These are phyloP conservation scores for Dendrolimus kikuchii DNA, from an alignment of 1,140 invertebrate genomes.

Conservation along the genomic window DNA sequence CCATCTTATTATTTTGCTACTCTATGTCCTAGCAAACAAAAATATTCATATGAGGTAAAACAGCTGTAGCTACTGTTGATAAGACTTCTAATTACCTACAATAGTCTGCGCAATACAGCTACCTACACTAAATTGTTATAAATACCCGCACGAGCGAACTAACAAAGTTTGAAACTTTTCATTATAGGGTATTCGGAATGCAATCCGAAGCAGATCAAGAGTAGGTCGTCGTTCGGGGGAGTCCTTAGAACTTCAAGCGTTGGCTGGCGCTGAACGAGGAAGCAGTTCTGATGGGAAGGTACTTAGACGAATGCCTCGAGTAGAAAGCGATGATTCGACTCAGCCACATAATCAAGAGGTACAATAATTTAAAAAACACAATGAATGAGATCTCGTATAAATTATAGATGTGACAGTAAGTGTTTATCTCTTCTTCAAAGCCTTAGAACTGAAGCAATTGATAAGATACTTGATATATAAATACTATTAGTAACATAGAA, in stretches of 20 bases:
- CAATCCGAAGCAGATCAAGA: conserved; percentile 67
- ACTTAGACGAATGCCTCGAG: conserved; percentile 79
- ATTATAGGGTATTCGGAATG: conserved; percentile 71
- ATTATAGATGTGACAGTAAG: conserved; percentile 1
- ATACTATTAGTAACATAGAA: no score
- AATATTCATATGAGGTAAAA: no score
- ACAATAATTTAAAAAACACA: conserved; percentile 7
- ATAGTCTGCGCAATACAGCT: not conserved
- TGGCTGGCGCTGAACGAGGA: conserved; percentile 62
- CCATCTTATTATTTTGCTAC: no score
- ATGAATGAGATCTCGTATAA: not conserved
- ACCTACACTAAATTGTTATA: no score
- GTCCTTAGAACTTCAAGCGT: conserved; percentile 77
- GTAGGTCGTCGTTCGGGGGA: conserved; percentile 74
- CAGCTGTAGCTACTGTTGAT: not conserved
- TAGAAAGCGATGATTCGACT: conserved; percentile 77
- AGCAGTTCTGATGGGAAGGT: conserved; percentile 69
- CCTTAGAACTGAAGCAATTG: no score
- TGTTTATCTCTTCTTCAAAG: no score
- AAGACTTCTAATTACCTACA: no score
- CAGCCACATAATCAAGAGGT: conserved; percentile 56
- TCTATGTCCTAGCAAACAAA: no score
- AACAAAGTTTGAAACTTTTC: not conserved
- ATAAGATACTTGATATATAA: no score
- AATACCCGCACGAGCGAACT: no score